These are phyloP conservation scores for Taenaris catops DNA, from an alignment of 2,888 invertebrate genomes.

Conservation along the genomic window DNA sequence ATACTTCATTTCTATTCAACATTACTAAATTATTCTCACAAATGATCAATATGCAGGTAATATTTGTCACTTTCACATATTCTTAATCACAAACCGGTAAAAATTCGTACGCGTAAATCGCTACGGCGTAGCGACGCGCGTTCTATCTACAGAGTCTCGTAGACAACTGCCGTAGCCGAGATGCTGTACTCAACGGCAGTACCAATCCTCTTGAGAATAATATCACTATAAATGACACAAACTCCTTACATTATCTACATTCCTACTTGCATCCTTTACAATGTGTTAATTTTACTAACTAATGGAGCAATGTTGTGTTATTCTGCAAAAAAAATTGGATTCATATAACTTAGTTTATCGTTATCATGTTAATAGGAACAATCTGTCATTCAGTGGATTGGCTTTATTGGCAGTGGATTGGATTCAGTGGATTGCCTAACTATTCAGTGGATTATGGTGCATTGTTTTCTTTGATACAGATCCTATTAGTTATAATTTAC, in stretches of 20 bases:
- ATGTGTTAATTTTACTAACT: conserved; percentile 9
- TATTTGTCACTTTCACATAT: no score
- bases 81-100: conserved; percentile 12
- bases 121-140: conserved; percentile 45
- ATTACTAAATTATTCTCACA: no score
- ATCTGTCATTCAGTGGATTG: conserved; percentile 34
- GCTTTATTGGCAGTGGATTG: conserved; percentile 35
- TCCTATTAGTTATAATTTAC: not conserved
- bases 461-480: conserved; percentile 7
- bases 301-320: conserved; percentile 16
- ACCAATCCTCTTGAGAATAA: conserved; percentile 38
- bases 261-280: conserved; percentile 26
- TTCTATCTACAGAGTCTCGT: conserved; percentile 54
- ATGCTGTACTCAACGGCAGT: conserved; percentile 47
- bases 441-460: conserved; percentile 36
- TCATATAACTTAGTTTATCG: conserved; percentile 9
- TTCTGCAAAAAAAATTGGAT: not conserved
- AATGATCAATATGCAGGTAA: no score
- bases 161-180: conserved; percentile 60
- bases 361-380: conserved; percentile 21
- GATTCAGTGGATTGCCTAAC: conserved; percentile 35
- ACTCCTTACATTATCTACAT: conserved; percentile 31
- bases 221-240: conserved; percentile 30
- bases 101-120: conserved; percentile 41
- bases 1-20: no score